A percentile compares a stretch with the other conserved stretches of the same genome.
phyloP scores from a whole-genome alignment of 1,140 invertebrate genomes.

The Hycleus phaleratus region DNA sequence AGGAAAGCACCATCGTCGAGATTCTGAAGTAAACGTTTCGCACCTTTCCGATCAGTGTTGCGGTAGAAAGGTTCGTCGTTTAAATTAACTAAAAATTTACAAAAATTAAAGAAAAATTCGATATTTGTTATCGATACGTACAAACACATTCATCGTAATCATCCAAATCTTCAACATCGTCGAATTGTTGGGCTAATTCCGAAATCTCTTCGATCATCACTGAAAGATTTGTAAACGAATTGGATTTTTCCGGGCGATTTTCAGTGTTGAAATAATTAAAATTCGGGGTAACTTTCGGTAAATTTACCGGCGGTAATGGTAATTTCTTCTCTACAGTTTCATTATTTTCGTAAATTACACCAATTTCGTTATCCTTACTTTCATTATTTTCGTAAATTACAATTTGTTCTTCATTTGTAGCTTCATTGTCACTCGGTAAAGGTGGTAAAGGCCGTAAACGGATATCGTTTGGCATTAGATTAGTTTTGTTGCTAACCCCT shows the following conservation, averaged over 20 bases:
- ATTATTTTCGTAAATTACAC: neutral
- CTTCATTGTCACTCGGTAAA: neutral
- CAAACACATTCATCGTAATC: neutral
- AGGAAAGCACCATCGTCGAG: slow-evolving; percentile 20
- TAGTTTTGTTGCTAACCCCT: too few species aligned
- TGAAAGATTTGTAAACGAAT: neutral
- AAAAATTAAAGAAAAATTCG: neutral
- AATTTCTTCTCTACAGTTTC: slow-evolving; percentile 7
- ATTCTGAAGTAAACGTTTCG: slow-evolving; percentile 4
- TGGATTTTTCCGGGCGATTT: neutral
- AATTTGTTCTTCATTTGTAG: too few species aligned
- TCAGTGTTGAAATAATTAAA: neutral
- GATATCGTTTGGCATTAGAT: too few species aligned
- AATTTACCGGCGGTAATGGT: neutral
- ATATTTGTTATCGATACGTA: neutral
- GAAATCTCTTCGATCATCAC: neutral
- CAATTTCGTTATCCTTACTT: too few species aligned
- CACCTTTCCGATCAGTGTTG: slow-evolving; percentile 19
- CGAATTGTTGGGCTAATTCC: neutral
- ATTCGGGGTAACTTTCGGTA: slow-evolving; percentile 1
- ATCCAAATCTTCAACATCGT: slow-evolving; percentile 6
- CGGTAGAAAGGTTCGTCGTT: slow-evolving; percentile 14
- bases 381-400: too few species aligned
- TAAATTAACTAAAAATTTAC: slow-evolving; percentile 13
- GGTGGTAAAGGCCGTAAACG: too few species aligned